Conservation (phyloP, 2,888 invertebrate species). For the Drosophila peninsularis region DNA sequence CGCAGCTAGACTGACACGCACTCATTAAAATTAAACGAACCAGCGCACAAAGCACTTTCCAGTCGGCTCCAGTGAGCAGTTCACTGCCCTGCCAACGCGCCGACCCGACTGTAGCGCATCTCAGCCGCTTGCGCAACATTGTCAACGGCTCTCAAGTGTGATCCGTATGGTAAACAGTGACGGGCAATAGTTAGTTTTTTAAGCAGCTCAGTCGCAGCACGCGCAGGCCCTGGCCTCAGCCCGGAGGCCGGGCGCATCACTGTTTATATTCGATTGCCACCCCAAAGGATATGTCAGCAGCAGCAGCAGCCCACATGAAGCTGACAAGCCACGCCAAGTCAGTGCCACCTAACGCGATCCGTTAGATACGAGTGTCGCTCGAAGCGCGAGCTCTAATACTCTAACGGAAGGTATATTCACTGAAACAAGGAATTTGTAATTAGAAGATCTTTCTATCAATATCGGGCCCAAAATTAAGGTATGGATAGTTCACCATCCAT, state of each 20-base stretch:
- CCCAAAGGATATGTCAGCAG: constrained; percentile 34
- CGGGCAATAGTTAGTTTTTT: constrained; percentile 64
- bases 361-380: constrained; percentile 47
- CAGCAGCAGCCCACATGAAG: constrained; percentile 68
- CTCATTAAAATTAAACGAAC: constrained; percentile 82
- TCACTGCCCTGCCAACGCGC: constrained; percentile 13
- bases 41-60: constrained; percentile 60
- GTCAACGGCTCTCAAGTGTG: constrained; percentile 76
- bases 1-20: constrained; percentile 36
- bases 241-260: constrained; percentile 30
- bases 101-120: constrained; percentile 19
- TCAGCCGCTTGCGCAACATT: constrained; percentile 41
- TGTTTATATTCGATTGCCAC: constrained; percentile 60
- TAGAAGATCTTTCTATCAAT: not conserved
- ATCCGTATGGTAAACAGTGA: constrained; percentile 73
- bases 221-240: constrained; percentile 41
- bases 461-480: not conserved
- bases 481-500: too few relatives aligned
- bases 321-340: constrained; percentile 83
- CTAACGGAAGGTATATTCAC: not conserved
- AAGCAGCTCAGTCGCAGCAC: constrained; percentile 74
- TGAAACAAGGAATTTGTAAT: not conserved
- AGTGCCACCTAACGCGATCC: constrained; percentile 78
- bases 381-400: constrained; percentile 3
- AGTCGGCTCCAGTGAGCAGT: constrained; percentile 8